phyloP scores from a whole-genome alignment of 1,140 invertebrate genomes.

The Micrasema longulum region DNA sequence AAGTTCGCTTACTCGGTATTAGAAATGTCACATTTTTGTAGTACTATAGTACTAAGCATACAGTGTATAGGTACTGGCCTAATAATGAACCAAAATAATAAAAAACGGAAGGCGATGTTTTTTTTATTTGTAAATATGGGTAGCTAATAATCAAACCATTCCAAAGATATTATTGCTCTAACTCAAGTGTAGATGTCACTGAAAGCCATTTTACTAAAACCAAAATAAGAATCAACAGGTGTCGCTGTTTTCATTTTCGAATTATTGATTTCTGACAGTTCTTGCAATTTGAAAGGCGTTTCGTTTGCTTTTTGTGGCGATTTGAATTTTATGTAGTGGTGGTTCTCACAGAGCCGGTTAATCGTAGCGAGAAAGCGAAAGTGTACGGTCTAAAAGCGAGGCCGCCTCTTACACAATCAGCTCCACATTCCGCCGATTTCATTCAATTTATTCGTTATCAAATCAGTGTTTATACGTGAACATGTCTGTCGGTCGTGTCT shows the following conservation, averaged over 20 bases:
- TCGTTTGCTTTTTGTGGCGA: neutral
- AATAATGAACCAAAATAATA: too few species aligned
- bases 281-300: neutral
- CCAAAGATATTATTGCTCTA: neutral
- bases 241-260: neutral
- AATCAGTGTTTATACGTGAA: slow-evolving; percentile 30
- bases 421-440: slow-evolving; percentile 32
- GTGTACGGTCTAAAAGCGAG: slow-evolving; percentile 37
- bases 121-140: too few species aligned
- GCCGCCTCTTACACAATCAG: neutral
- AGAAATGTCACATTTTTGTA: too few species aligned
- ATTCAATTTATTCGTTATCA: slow-evolving; percentile 12
- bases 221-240: slow-evolving; percentile 23
- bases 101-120: too few species aligned
- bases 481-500: slow-evolving; percentile 76
- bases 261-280: neutral
- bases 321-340: neutral
- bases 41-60: too few species aligned
- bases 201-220: slow-evolving; percentile 12
- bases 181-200: neutral
- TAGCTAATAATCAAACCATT: neutral
- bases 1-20: too few species aligned
- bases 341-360: neutral
- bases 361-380: slow-evolving; percentile 44
- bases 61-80: too few species aligned